Conservation (phyloP, 2,888 invertebrate species). For the Iselma pallidipennis region DNA sequence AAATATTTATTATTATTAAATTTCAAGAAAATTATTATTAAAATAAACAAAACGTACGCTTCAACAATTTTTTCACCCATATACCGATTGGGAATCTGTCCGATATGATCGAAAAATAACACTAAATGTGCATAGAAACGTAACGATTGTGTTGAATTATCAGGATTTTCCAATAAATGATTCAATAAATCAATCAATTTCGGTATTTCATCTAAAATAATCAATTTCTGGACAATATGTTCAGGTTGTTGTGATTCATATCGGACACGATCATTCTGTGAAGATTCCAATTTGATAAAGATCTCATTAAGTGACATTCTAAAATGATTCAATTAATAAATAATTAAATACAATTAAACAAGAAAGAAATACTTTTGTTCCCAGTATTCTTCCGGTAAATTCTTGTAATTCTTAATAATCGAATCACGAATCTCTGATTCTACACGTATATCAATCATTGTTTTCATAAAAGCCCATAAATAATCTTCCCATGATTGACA, state of each 20-base stretch:
- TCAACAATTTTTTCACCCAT: slow-evolving; percentile 76
- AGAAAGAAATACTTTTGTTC: slow-evolving; percentile 57
- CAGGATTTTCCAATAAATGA: slow-evolving; percentile 64
- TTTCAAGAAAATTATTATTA: not conserved
- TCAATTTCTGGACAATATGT: slow-evolving; percentile 79
- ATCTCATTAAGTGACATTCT: slow-evolving; percentile 71
- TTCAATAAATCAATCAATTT: slow-evolving; percentile 73
- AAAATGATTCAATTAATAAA: slow-evolving; percentile 28
- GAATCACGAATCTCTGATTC: slow-evolving; percentile 73
- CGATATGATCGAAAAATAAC: slow-evolving; percentile 79
- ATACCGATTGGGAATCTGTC: slow-evolving; percentile 70
- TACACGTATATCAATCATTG: slow-evolving; percentile 81
- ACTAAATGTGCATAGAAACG: slow-evolving; percentile 86
- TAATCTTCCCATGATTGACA: slow-evolving; percentile 88
- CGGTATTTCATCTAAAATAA: slow-evolving; percentile 82
- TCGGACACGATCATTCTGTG: slow-evolving; percentile 60
- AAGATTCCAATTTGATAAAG: slow-evolving; percentile 68
- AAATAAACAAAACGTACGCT: slow-evolving; percentile 57
- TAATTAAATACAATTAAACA: not conserved
- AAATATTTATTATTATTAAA: slow-evolving; percentile 23
- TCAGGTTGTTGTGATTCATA: slow-evolving; percentile 68
- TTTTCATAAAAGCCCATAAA: slow-evolving; percentile 85
- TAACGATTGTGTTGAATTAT: slow-evolving; percentile 62
- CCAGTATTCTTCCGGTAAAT: slow-evolving; percentile 72
- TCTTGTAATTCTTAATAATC: slow-evolving; percentile 59